Conservation (phyloP, 2,888 invertebrate genomes). For the Ormyrus pomaceus region DNA sequence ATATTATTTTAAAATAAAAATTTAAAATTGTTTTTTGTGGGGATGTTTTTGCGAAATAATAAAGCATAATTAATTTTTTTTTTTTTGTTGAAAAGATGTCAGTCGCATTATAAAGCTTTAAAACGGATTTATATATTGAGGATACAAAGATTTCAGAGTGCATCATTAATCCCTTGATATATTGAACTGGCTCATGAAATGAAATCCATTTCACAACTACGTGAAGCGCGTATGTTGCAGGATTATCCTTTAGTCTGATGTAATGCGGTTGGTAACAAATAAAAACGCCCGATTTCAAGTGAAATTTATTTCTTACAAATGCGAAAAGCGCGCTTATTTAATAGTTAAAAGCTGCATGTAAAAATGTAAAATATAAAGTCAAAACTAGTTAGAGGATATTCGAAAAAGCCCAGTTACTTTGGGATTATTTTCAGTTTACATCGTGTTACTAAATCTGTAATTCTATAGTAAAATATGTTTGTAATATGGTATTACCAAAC, state of each 20-base stretch:
- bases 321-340: background rate
- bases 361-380: background rate
- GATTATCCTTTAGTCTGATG: constrained; percentile 26
- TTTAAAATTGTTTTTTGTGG: too few species aligned
- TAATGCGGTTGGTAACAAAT: constrained; percentile 12
- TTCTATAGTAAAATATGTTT: too few species aligned
- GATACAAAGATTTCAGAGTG: background rate
- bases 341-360: background rate
- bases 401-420: too few species aligned
- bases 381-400: background rate
- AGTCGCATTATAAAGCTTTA: constrained; percentile 18
- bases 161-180: constrained; percentile 40
- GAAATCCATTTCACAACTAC: constrained; percentile 25
- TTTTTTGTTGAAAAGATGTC: too few species aligned
- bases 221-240: constrained; percentile 12
- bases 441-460: too few species aligned
- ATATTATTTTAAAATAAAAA: too few species aligned
- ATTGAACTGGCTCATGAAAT: constrained; percentile 35
- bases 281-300: background rate
- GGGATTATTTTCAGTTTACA: too few species aligned
- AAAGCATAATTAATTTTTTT: too few species aligned
- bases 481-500: too few species aligned
- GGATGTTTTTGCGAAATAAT: too few species aligned
- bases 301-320: constrained; percentile 9
- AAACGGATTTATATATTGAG: background rate